Base-by-base conservation (phyloP, 2,113 vertebrate species). In the Mustela lutreola region DNA sequence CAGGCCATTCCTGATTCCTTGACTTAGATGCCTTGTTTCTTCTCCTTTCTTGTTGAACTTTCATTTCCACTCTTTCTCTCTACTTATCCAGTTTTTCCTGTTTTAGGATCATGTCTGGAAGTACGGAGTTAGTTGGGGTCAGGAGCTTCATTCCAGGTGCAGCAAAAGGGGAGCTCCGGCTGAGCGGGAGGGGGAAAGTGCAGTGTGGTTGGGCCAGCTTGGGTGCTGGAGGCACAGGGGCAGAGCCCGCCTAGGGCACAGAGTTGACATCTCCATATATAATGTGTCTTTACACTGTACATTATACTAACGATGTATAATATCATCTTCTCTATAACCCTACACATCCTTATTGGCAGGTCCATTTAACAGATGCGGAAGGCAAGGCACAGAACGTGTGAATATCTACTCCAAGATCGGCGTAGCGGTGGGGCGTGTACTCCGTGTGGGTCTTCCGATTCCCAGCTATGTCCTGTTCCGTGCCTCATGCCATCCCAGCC, bases 151-250 rank as follows among this genome's bases (percentile, higher is more conserved):
- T 56, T 79, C 2, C 0, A 78, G 12, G 7, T 48, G 56, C 18
- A 36, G 60, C 21, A 53, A 39, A 53, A 48, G 4, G 31, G 50
- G 53, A 53, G 9, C 11, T 53, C 10, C 14, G 2, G 42, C 14
- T 71, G 71, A 71, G 42, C 18, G 10, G 5, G 0, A 11, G 21
- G 53, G 26, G 31, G 62, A 82, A 19, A 1, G 10, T 7, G 11
- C 15, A 1, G 33, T 2, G 4, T 1, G 18, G 26, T 39, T 45
- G 65, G 56, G 14, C 42, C 3, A 1, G n/a, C 33, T 8, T 0
- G 33, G 4, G 1, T 16, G 5, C 36, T 48, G 21, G 28, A 6
- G 26, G 26, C 19, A 8, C 4, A 5, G 0, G 48, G 48, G 7
- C 48, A 8, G 31, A 9, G 6, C 19, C 11, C 19, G 19, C 22